Evolutionary conservation across 30 jellyfish, hydroid and myxozoan genomes (phyloP).

Genomic region (Pseudorhiza aurosa): DNA sequence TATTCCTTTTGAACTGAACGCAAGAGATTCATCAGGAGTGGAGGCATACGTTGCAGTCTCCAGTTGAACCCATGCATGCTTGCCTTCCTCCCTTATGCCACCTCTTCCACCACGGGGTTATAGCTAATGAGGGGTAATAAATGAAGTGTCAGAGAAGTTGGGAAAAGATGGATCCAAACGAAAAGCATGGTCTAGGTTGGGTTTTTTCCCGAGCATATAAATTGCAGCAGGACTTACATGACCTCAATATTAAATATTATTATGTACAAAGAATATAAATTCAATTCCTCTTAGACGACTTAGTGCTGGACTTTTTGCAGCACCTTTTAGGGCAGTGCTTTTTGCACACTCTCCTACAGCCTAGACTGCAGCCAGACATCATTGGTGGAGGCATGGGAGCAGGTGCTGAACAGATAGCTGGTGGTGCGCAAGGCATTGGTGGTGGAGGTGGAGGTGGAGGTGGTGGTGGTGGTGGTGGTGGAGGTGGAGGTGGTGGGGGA

Average conservation of each 20-base stretch:
- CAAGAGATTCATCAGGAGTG: neutral
- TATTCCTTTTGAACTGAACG: neutral
- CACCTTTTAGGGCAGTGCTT: constrained; percentile 71
- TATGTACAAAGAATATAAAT: neutral
- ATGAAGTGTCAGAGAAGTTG: neutral
- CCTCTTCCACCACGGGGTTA: constrained; percentile 42
- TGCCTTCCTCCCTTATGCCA: constrained; percentile 79
- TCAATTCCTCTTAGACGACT: constrained; percentile 26
- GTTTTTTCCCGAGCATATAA: neutral
- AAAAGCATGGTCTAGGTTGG: neutral
- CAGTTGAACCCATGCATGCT: constrained; percentile 13
- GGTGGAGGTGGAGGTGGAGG: constrained; percentile 52
- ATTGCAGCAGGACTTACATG: too few species aligned
- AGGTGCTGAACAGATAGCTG: constrained; percentile 51
- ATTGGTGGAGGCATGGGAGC: constrained; percentile 65
- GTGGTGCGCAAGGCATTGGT: constrained; percentile 24
- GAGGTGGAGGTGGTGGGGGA: constrained; percentile 4
- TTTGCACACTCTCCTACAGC: constrained; percentile 45
- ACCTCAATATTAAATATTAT: neutral
- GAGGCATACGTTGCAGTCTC: constrained; percentile 19
- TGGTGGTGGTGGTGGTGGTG: constrained; percentile 62
- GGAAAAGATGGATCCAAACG: neutral
- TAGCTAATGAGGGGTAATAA: too few species aligned
- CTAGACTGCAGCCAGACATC: constrained; percentile 44
- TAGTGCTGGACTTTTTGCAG: constrained; percentile 33